A percentile compares a stretch with the other conserved stretches of the same genome.
These are phyloP conservation scores for Eumaeus atala DNA, from an alignment of 1,140 invertebrate genomes.

Conservation along the genomic window DNA sequence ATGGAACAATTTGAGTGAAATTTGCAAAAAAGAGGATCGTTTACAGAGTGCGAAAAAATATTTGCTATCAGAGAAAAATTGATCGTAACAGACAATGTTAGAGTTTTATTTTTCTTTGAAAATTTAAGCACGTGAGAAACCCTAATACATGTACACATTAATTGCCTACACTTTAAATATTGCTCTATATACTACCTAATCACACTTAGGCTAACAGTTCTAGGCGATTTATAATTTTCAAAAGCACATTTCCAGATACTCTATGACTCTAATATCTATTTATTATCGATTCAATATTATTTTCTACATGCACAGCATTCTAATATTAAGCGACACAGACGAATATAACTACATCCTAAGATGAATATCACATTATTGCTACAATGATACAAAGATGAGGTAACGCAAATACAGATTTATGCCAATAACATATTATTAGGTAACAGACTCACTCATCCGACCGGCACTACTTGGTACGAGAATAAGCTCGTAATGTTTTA, in stretches of 20 bases:
- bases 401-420: constrained; percentile 47
- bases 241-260: constrained; percentile 30
- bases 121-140: constrained; percentile 15
- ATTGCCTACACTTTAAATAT: constrained; percentile 5
- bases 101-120: constrained; percentile 6
- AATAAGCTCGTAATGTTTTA: no score
- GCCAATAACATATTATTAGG: neutral
- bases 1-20: no score
- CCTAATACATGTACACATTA: constrained; percentile 16
- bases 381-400: constrained; percentile 50
- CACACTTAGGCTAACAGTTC: constrained; percentile 36
- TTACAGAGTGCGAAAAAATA: neutral
- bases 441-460: neutral
- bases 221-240: constrained; percentile 30
- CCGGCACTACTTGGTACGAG: no score
- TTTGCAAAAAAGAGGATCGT: no score
- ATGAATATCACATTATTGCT: constrained; percentile 68
- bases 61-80: neutral
- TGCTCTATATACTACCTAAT: constrained; percentile 17
- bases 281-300: constrained; percentile 23
- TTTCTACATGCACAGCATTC: constrained; percentile 20
- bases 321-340: constrained; percentile 35
- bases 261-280: constrained; percentile 23
- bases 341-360: constrained; percentile 45
- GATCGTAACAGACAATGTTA: neutral